Evolutionary conservation across 1,140 invertebrate species (phyloP).

Genomic region (Asobara japonica): DNA sequence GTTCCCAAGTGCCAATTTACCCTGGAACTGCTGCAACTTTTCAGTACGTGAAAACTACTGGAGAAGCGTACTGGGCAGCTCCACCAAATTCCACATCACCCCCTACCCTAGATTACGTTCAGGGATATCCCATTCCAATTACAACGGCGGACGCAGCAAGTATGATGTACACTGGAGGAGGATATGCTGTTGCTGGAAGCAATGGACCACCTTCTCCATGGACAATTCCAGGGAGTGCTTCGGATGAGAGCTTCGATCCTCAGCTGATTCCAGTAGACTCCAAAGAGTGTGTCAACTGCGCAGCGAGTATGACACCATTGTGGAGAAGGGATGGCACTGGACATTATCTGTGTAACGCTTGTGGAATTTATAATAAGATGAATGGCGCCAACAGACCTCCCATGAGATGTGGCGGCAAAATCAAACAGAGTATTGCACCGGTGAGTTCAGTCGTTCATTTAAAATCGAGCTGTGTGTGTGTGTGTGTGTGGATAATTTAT

Average conservation of each 20-base stretch:
- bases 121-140: conserved; percentile 48
- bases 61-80: conserved; percentile 50
- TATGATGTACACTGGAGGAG: conserved; percentile 52
- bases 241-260: conserved; percentile 54
- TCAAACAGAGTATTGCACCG: conserved; percentile 66
- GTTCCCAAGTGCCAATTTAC: conserved; percentile 69
- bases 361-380: conserved; percentile 84
- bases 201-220: conserved; percentile 51
- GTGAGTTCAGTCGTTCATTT: conserved; percentile 48
- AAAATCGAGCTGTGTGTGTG: background rate
- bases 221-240: conserved; percentile 42
- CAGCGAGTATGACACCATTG: conserved; percentile 82
- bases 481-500: background rate
- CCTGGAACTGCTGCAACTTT: conserved; percentile 60
- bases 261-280: conserved; percentile 64
- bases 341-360: conserved; percentile 91
- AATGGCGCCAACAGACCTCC: conserved; percentile 88
- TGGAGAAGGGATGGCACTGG: conserved; percentile 90
- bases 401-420: conserved; percentile 62
- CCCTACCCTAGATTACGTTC: conserved; percentile 52
- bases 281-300: conserved; percentile 92
- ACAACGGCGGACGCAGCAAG: conserved; percentile 49
- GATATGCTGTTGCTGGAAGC: conserved; percentile 46
- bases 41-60: conserved; percentile 59
- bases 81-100: conserved; percentile 47